These are phyloP conservation scores for Caenorhabditis remanei DNA, from an alignment of 1,140 invertebrate species.

Conservation along the genomic window DNA sequence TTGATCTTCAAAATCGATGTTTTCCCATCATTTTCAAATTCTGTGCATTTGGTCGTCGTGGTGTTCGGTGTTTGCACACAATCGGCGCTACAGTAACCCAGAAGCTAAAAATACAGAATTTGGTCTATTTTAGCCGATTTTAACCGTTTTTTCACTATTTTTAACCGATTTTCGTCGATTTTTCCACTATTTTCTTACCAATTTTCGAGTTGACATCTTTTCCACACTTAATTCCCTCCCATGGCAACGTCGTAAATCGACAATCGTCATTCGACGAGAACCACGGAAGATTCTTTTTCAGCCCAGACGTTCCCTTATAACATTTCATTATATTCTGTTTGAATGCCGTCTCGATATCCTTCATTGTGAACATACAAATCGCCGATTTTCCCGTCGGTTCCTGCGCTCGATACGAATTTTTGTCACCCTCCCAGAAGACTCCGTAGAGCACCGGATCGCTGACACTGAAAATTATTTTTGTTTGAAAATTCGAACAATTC, in stretches of 20 bases:
- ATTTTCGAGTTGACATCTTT: conserved; percentile 74
- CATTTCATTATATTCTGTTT: conserved; percentile 74
- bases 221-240: conserved; percentile 67
- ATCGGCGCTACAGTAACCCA: no score
- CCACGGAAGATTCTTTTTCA: conserved; percentile 74
- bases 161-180: background rate
- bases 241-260: conserved; percentile 69
- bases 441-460: conserved; percentile 58
- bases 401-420: conserved; percentile 21
- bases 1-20: no score
- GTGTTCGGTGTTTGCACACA: no score
- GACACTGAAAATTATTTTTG: conserved; percentile 52
- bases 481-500: background rate
- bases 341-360: conserved; percentile 74
- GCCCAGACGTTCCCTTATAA: conserved; percentile 68
- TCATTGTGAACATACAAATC: conserved; percentile 70
- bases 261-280: conserved; percentile 75
- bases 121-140: background rate
- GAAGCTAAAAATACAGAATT: no score
- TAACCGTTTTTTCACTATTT: background rate
- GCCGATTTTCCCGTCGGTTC: conserved; percentile 71
- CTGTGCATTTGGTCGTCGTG: no score
- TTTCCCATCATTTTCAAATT: no score
- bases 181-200: background rate
- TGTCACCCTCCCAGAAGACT: conserved; percentile 57